phyloP scores from a whole-genome alignment of 2,113 vertebrate genomes.

The Eubucco bourcierii region DNA sequence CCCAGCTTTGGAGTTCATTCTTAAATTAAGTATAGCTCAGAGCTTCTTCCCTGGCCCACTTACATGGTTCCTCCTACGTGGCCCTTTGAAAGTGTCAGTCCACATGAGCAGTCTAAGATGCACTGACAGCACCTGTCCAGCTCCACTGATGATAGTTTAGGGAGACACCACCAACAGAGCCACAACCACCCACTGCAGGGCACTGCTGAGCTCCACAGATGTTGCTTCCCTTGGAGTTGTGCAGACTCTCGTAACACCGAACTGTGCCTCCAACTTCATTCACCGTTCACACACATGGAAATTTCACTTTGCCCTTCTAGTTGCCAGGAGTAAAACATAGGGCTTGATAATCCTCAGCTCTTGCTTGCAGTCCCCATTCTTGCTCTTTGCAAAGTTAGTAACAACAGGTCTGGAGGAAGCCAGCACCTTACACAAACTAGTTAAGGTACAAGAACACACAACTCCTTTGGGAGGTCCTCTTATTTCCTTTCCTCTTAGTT shows the following conservation, averaged over 20 bases:
- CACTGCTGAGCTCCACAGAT: neutral
- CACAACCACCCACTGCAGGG: neutral
- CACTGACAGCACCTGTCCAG: neutral
- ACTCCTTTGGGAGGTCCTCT: neutral
- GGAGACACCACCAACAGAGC: neutral
- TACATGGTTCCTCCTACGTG: neutral
- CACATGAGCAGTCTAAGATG: rapidly evolving
- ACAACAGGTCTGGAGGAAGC: neutral
- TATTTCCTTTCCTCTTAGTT: neutral
- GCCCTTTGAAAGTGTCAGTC: neutral
- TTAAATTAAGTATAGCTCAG: neutral
- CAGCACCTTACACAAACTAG: rapidly evolving
- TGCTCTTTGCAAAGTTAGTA: neutral
- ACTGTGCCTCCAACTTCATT: neutral
- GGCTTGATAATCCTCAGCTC: neutral
- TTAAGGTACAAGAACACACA: neutral
- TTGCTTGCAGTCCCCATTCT: neutral
- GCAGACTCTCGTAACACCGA: neutral
- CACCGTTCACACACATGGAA: neutral
- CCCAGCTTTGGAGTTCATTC: neutral
- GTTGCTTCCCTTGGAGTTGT: neutral
- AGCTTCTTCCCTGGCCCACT: neutral
- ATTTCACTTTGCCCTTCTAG: neutral
- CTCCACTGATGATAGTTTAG: rapidly evolving
- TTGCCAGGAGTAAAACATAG: neutral